Conservation (phyloP, 2,113 vertebrate species). For the Ceyx melanurus region DNA sequence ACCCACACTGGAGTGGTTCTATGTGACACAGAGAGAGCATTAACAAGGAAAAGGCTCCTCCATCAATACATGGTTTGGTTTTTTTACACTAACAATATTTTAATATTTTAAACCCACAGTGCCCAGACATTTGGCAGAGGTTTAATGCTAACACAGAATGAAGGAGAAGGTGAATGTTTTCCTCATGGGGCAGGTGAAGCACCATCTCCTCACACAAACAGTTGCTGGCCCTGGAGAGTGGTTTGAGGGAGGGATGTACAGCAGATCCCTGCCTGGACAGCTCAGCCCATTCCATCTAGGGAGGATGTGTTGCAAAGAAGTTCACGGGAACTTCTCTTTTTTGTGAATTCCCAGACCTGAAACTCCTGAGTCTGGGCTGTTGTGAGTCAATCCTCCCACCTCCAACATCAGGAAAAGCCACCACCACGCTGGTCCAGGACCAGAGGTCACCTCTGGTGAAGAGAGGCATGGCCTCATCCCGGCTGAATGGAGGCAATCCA, state of each 20-base stretch:
- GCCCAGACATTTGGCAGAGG: not conserved
- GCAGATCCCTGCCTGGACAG: not conserved
- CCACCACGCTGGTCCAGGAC: not conserved
- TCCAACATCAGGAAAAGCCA: not conserved
- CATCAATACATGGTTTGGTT: not conserved
- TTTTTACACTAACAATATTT: no score
- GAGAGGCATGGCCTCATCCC: not conserved
- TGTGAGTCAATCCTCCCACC: not conserved
- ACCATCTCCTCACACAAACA: fast-evolving
- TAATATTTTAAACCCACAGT: not conserved
- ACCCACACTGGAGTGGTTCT: not conserved
- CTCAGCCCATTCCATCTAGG: fast-evolving
- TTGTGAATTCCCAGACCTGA: not conserved
- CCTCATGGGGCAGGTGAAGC: not conserved
- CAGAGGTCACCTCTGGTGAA: not conserved
- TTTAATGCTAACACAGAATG: not conserved
- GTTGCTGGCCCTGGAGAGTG: not conserved
- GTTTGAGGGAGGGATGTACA: not conserved
- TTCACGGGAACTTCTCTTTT: not conserved
- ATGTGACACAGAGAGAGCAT: not conserved
- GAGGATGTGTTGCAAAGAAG: not conserved
- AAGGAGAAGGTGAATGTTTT: not conserved
- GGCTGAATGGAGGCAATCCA: not conserved
- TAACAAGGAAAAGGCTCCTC: not conserved
- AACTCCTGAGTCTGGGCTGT: not conserved